Evolutionary conservation across 2,797 vertebrate genomes (phyloP), one percentile per base, ranked within the genome.

Genomic region (Hyperoplus immaculatus): DNA sequence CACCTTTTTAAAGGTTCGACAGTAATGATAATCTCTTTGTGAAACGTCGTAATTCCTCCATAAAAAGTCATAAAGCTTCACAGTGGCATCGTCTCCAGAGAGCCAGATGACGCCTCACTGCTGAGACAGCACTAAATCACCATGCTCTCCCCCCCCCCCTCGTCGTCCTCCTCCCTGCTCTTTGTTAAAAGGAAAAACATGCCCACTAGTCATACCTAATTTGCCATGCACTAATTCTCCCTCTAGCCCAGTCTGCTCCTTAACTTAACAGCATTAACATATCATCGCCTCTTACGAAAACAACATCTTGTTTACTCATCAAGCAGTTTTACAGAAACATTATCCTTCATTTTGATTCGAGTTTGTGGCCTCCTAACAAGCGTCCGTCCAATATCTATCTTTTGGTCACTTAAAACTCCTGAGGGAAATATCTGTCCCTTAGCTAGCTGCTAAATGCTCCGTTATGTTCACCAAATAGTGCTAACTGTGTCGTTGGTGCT

Each of bases 61-160:
- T 90, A 86, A 92, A 91, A 84, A 83, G 78, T 80, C 85, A 75
- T 93, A 90, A 92, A 90, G 86, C 81, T 76, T 83, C 78, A 61
- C 77, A 38, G 77, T 60, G 75, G 72, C 87, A 87, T 84, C 11
- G 60, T 90, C 92, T 87, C 87, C 18, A 47, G 80, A 82, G 90
- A 88, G 81, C 81, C 63, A 71, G 85, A 68, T 66, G 72, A 86
- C 60, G 69, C 81, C 77, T 82, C 61, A 8, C 46, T 88, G 89
- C 90, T 93, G 91, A 92, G 87, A 87, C 84, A 82, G 86, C 85
- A 56, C 73, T 92, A 89, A 93, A 92, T 94, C 89, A 88, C 69
- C 43, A 42, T 0, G 18, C 61, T 69, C 77, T 59, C 78, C 78
- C 53, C 53, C n/a, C n/a, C 78, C 43, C 72, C 46, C 57, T 75